A percentile compares a stretch with the other conserved stretches of the same genome.
phyloP scores from a whole-genome alignment of 2,797 vertebrate species.

The Falco peregrinus region DNA sequence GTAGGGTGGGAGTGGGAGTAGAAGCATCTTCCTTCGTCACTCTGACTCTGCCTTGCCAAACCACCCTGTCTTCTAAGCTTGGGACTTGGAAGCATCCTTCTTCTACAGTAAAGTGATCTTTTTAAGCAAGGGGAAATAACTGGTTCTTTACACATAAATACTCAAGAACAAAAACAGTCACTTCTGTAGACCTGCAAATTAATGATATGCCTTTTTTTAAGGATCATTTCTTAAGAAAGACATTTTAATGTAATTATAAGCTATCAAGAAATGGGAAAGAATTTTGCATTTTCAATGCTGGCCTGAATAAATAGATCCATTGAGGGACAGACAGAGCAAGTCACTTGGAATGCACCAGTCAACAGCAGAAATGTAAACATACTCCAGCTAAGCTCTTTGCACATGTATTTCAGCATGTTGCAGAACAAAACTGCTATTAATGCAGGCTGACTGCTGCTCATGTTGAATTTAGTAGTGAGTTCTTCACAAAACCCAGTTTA shows the following conservation, averaged over 20 bases:
- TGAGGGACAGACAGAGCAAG: constrained; percentile 1
- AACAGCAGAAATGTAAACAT: constrained; percentile 22
- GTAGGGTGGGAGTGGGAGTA: neutral
- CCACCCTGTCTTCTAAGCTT: neutral
- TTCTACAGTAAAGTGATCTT: neutral
- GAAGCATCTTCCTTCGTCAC: neutral
- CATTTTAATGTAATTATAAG: neutral
- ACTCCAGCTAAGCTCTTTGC: neutral
- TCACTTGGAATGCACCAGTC: neutral
- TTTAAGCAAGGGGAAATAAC: neutral
- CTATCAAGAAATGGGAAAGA: neutral
- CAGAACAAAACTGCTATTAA: constrained; percentile 1
- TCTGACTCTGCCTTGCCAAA: neutral
- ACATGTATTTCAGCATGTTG: neutral
- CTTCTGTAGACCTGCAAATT: neutral
- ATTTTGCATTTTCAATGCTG: neutral
- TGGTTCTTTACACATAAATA: neutral
- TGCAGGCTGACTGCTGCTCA: neutral
- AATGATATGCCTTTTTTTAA: neutral
- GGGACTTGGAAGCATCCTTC: neutral
- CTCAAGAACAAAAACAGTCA: neutral
- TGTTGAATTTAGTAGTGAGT: neutral
- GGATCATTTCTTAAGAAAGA: neutral
- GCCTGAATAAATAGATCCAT: constrained; percentile 10
- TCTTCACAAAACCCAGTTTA: neutral